Percentiles rank a stretch among this genome's conserved stretches.
These are phyloP conservation scores for Petrophora chlorosata DNA, from an alignment of 2,888 invertebrate species.

Conservation along the genomic window DNA sequence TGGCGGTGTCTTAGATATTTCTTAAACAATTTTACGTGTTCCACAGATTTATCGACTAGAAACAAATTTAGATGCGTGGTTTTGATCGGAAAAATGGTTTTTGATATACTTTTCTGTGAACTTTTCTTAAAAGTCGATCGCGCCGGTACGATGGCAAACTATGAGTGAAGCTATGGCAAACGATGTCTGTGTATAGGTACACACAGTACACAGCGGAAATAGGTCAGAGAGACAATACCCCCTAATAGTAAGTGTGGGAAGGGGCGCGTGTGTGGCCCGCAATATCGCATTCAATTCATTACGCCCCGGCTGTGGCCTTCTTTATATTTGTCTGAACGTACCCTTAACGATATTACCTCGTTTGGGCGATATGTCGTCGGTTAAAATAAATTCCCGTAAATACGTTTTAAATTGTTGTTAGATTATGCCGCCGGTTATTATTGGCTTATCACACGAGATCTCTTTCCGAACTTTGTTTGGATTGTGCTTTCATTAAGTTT, in stretches of 20 bases:
- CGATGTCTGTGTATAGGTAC: constrained; percentile 31
- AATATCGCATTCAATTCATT: constrained; percentile 62
- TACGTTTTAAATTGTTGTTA: constrained; percentile 44
- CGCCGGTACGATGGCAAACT: constrained; percentile 3
- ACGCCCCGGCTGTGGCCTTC: constrained; percentile 50
- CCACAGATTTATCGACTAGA: background rate
- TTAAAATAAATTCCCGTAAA: constrained; percentile 42
- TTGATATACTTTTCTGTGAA: constrained; percentile 5
- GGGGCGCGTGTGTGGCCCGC: constrained; percentile 44
- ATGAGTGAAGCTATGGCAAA: constrained; percentile 11
- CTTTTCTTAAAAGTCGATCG: background rate
- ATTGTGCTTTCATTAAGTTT: constrained; percentile 28
- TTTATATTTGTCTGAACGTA: constrained; percentile 45
- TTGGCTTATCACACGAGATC: constrained; percentile 33
- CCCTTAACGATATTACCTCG: constrained; percentile 48
- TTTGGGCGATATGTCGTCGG: constrained; percentile 40
- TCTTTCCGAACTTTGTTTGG: constrained; percentile 17
- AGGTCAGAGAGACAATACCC: constrained; percentile 74
- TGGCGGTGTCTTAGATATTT: constrained; percentile 33
- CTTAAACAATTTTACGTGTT: background rate
- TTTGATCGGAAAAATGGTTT: background rate
- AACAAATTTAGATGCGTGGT: background rate
- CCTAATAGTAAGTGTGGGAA: constrained; percentile 44
- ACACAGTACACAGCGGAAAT: constrained; percentile 56
- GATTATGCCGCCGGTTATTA: constrained; percentile 31